Evolutionary conservation across 2,888 invertebrate species (phyloP).

Genomic region (Plutella xylostella): DNA sequence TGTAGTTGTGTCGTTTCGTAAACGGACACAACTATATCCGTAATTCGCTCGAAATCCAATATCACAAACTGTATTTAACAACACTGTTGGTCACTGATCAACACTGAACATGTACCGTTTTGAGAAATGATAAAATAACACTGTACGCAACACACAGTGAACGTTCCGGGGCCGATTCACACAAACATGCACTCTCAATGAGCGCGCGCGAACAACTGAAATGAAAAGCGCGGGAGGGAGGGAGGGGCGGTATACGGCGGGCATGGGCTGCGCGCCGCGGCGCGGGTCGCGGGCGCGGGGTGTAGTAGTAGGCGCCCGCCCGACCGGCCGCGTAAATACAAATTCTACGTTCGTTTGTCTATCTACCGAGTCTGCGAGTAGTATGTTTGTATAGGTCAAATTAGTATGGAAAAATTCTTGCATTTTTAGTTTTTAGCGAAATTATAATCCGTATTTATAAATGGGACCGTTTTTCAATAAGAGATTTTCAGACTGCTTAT

Average conservation of each 20-base stretch:
- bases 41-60: conserved; percentile 24
- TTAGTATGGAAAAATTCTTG: no score
- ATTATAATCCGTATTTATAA: no score
- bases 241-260: conserved; percentile 7
- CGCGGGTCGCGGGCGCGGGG: conserved; percentile 1
- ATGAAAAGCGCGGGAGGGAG: conserved; percentile 10
- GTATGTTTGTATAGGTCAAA: no score
- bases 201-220: conserved; percentile 60
- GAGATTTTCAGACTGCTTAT: no score
- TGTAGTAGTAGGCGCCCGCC: conserved; percentile 16
- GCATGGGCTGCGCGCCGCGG: conserved; percentile 25
- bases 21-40: conserved; percentile 20
- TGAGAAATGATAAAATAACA: conserved; percentile 41
- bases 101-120: conserved; percentile 40
- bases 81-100: conserved; percentile 41
- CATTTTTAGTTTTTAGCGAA: no score
- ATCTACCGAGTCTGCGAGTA: no score
- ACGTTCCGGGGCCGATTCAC: conserved; percentile 40
- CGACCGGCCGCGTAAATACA: conserved; percentile 11
- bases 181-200: conserved; percentile 35
- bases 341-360: not conserved
- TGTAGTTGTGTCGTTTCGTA: conserved; percentile 46
- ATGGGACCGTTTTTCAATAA: no score
- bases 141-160: conserved; percentile 62
- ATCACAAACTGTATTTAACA: conserved; percentile 27